Evolutionary conservation across 2,888 invertebrate species (phyloP), one percentile per base, ranked within the genome.

Genomic region (Drosophila gaucha): DNA sequence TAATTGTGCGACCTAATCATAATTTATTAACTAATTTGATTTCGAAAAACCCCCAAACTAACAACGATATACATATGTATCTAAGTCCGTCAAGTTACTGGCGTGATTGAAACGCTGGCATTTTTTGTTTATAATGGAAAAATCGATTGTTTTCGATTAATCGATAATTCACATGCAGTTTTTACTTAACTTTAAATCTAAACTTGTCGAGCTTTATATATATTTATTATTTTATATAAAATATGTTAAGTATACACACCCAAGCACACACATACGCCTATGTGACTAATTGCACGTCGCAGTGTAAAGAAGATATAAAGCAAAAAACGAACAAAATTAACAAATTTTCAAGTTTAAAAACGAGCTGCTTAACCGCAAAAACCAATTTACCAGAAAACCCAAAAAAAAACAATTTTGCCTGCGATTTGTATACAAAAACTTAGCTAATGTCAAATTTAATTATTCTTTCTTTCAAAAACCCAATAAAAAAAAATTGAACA

Each of bases 381-480:
- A 24, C 10, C 14, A 51, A 41, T 58, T 28, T 30, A 22, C 58
- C 26, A 6, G 31, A 54, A 66, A 47, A 18, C 24, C 14, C 6
- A 51, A 47, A 20, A 38, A 30, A 36, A 58, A 41, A n/a, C n/a
- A n/a, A 28, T 18, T 26, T 67, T 51, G 22, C 43, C 47, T 68
- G 65, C 38, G 66, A 68, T 57, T 74, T 67, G 51, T 74, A 35
- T 67, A 54, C 43, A 62, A 64, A n/a, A 69, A 46, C 50, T 36
- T 65, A 71, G 74, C 86, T 88, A 88, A 84, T 84, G 41, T 66
- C 33, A 57, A 79, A 86, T 82, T 87, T 78, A 86, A 78, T 88
- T 88, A 69, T 86, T 86, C 63, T 86, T 86, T 80, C 74, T 88
- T 86, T 82, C 66, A 67, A 75, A 65, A 47, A 38, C 16, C 31